phyloP scores from a whole-genome alignment of 2,113 vertebrate genomes.

The Rostratula benghalensis region DNA sequence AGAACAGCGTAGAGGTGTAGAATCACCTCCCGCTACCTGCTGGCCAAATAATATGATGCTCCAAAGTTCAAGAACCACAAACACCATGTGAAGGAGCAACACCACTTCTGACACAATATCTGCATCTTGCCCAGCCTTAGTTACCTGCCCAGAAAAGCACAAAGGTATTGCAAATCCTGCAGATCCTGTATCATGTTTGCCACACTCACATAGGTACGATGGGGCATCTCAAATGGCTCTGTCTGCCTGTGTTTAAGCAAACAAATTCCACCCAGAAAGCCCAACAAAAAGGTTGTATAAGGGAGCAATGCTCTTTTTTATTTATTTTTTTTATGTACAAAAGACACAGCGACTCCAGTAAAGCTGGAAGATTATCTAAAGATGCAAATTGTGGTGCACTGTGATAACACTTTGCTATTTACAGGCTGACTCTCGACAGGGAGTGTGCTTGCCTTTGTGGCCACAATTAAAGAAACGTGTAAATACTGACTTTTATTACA shows the following conservation, averaged over 20 bases:
- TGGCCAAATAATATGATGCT: too few species aligned
- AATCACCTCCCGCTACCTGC: too few species aligned
- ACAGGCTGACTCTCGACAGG: background rate
- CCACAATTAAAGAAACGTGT: background rate
- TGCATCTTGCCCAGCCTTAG: background rate
- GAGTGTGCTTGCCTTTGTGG: background rate
- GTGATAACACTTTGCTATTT: background rate
- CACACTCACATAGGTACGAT: rapidly evolving
- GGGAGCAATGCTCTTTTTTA: background rate
- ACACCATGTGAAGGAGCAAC: background rate
- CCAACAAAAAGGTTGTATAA: background rate
- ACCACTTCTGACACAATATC: background rate
- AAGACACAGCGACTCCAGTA: background rate
- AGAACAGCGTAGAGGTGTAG: too few species aligned
- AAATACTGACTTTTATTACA: background rate
- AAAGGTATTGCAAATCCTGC: background rate
- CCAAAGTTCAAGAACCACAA: background rate
- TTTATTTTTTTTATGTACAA: background rate
- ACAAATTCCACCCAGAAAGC: slow-evolving; percentile 14
- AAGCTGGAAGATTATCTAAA: background rate
- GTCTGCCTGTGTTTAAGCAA: background rate
- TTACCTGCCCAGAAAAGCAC: background rate
- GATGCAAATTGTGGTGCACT: background rate
- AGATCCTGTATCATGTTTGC: background rate
- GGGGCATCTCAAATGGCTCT: background rate